Percentiles rank a stretch among this genome's conserved stretches.
phyloP scores from a whole-genome alignment of 2,113 vertebrate genomes.

The Calyptommatus sinebrachiatus region DNA sequence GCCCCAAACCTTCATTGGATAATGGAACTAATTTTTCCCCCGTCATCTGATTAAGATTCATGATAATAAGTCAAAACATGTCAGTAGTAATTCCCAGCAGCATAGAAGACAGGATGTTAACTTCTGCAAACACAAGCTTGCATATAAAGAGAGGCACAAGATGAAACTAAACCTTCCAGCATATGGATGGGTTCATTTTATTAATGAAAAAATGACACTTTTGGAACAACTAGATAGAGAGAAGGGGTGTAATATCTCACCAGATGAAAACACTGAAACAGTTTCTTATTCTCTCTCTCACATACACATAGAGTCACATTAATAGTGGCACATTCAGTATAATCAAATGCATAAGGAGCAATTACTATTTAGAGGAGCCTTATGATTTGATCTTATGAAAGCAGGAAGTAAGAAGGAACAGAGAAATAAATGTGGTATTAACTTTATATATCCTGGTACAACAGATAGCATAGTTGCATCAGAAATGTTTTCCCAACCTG shows the following conservation, averaged over 20 bases:
- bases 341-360: background rate
- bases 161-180: conserved; percentile 26
- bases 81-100: conserved; percentile 55
- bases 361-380: background rate
- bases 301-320: background rate
- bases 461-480: background rate
- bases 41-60: conserved; percentile 67
- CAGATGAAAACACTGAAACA: background rate
- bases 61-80: conserved; percentile 72
- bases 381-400: background rate
- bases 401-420: background rate
- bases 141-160: conserved; percentile 29
- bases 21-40: conserved; percentile 62
- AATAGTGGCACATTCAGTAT: background rate
- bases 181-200: conserved; percentile 29
- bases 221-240: conserved; percentile 6
- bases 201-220: conserved; percentile 29
- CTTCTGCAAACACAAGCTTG: conserved; percentile 31
- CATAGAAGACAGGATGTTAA: conserved; percentile 41
- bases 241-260: background rate
- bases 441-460: background rate
- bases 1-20: conserved; percentile 72
- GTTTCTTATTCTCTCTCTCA: background rate
- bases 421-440: background rate
- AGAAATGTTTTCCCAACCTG: background rate